Evolutionary conservation across 2,113 vertebrate genomes (phyloP), one percentile per base, ranked within the genome.

Genomic region (Holacanthus passer): DNA sequence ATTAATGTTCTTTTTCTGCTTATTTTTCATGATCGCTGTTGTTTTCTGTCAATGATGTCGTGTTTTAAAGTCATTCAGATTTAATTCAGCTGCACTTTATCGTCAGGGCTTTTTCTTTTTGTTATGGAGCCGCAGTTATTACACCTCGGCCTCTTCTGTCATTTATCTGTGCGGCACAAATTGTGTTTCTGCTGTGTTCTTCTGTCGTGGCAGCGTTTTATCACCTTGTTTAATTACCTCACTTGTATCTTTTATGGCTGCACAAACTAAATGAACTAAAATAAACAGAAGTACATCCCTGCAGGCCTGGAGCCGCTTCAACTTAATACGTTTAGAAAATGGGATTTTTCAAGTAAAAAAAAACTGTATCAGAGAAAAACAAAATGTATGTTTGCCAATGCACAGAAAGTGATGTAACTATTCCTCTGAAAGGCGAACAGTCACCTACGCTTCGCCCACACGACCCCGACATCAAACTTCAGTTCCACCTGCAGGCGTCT

Each of bases 181-280:
- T 39, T 29, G n/a, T 69, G 53, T 72, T 70, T 77, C 10, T 45
- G 39, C 67, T 10, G 29, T 53, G 27, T 68, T 68, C 39, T 41
- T 31, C 27, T 59, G 45, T 67, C 35, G 35, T n/a, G 47, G 45
- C 76, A 13, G 64, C 58, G n/a, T 80, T 77, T 77, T 82, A 84
- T 80, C 67, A 80, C 52, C 35, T 48, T 76, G 65, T 88, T 88
- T 88, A 87, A 88, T 90, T 81, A 85, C 59, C 72, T 71, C 0
- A n/a, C 62, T 63, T 80, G 35, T 68, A 27, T 71, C 13, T 58
- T 59, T 79, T 48, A 75, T 32, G 47, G 10, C 4, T 1, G 0
- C 0, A 2, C 62, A 60, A 66, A 82, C 29, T 29, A 72, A 78
- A 83, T 47, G 24, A 79, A 68, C 66, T 5, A 41, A 76, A 62